Base-by-base conservation (phyloP, 2,888 invertebrate genomes). In the Pyrgus malvae region DNA sequence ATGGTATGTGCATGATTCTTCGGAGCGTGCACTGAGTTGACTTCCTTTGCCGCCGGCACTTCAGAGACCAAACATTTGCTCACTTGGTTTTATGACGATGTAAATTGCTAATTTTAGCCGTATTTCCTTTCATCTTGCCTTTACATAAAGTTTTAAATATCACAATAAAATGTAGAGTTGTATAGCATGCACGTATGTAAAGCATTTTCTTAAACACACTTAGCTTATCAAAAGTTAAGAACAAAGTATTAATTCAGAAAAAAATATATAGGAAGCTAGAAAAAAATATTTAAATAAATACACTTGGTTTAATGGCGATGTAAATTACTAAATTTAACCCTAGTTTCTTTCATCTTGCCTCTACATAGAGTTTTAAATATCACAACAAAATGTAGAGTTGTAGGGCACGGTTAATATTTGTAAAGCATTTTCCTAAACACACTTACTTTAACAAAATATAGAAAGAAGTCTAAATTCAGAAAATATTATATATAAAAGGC, bases 1-100 rank as follows among this genome's bases (percentile, higher is more conserved):
- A 81, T 78, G 73, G n/a, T n/a, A n/a, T n/a, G 72, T 72, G 72
- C 68, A 72, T 67, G 72, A 76, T 69, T 79, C 69, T 66, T 55
- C 40, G 38, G 31, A 11, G 46, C 25, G 46, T 33, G 31, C 40
- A 40, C 14, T 29, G 38, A 40, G 51, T 44, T 45, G 37, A 53
- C 44, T 53, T 53, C 51, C 23, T 12, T 37, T 29, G 9, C 41
- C 42, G 40, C 8, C 21, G 17, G 42, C 27, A 21, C 37, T 48
- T 38, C n/a, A 19, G n/a, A 16, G n/a, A n/a, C 12, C 33, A 44
- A 38, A 45, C 29, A 29, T 37, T 37, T 42, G 38, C 37, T 46
- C 2, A 21, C 21, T 46, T n/a, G 4, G 2, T 25, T 48, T 25
- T 48, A 48, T 44, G 27, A 16, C 29, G 17, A 17, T 33, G 35